Evolutionary conservation across 2,888 invertebrate genomes (phyloP).

Genomic region (Ariolimax columbianus): DNA sequence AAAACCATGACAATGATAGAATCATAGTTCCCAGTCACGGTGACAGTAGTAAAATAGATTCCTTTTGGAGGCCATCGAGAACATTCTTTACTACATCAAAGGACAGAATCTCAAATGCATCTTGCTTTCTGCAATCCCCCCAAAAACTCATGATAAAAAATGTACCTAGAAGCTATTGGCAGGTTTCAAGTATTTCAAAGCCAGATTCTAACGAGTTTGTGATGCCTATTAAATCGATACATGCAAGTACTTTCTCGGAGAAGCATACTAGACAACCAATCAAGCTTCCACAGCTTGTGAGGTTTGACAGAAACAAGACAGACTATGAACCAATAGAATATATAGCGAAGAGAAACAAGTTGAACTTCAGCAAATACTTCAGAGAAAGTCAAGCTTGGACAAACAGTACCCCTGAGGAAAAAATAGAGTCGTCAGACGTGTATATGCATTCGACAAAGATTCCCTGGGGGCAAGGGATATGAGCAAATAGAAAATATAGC

Average conservation of each 20-base stretch:
- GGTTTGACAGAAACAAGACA: constrained; percentile 60
- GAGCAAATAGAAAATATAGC: too few species aligned
- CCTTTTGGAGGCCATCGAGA: constrained; percentile 10
- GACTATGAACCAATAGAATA: constrained; percentile 68
- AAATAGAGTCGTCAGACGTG: too few species aligned
- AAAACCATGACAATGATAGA: constrained; percentile 7
- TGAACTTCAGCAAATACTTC: constrained; percentile 59
- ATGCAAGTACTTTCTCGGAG: background rate
- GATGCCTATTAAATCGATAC: background rate
- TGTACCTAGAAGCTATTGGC: background rate
- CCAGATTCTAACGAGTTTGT: background rate
- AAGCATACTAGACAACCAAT: background rate
- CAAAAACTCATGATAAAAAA: background rate
- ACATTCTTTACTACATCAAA: background rate
- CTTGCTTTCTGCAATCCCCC: constrained; percentile 11
- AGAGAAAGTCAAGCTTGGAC: constrained; percentile 2
- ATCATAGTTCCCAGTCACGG: background rate
- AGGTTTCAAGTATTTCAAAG: background rate
- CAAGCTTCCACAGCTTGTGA: constrained; percentile 22
- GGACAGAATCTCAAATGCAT: background rate
- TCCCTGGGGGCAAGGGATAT: too few species aligned
- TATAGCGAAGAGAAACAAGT: constrained; percentile 65
- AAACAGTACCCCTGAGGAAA: too few species aligned
- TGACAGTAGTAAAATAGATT: background rate
- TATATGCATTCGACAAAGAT: too few species aligned